These are phyloP conservation scores for Sapayoa aenigma DNA, from an alignment of 2,113 vertebrate genomes.

Conservation along the genomic window DNA sequence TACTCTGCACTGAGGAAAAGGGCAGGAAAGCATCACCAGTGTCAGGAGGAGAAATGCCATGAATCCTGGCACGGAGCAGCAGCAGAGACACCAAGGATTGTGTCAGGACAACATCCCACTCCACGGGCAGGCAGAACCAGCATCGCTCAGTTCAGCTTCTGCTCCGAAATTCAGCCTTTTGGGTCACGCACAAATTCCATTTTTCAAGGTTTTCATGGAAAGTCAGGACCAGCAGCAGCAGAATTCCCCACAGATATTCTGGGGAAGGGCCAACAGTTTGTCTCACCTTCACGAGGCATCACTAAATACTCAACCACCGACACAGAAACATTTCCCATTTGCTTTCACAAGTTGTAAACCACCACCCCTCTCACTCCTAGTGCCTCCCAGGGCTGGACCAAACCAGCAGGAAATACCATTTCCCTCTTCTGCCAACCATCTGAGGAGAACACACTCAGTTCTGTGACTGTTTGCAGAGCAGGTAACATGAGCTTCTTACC, in stretches of 20 bases:
- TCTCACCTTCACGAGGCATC: not conserved
- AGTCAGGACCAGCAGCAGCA: not conserved
- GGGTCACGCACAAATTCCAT: not conserved
- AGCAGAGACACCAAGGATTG: not conserved
- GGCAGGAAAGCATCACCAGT: not conserved
- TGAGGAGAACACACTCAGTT: not conserved
- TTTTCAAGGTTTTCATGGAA: not conserved
- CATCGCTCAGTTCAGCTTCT: not conserved
- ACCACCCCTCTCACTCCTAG: not conserved
- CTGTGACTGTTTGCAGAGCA: not conserved
- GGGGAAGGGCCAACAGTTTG: not conserved
- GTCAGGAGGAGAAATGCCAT: rapidly evolving
- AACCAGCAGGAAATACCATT: not conserved
- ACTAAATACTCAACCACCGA: not conserved
- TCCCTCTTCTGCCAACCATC: not conserved
- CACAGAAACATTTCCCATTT: not conserved
- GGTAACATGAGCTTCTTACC: not conserved
- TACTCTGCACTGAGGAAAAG: not conserved
- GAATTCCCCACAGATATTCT: not conserved
- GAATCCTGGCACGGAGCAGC: not conserved
- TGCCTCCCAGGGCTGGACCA: not conserved
- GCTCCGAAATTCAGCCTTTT: not conserved
- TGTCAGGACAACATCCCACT: not conserved
- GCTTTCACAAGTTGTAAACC: not conserved
- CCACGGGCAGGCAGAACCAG: rapidly evolving